phyloP scores from a whole-genome alignment of 53 echinoderm and acorn worm genomes.

The Actinopyga echinites region DNA sequence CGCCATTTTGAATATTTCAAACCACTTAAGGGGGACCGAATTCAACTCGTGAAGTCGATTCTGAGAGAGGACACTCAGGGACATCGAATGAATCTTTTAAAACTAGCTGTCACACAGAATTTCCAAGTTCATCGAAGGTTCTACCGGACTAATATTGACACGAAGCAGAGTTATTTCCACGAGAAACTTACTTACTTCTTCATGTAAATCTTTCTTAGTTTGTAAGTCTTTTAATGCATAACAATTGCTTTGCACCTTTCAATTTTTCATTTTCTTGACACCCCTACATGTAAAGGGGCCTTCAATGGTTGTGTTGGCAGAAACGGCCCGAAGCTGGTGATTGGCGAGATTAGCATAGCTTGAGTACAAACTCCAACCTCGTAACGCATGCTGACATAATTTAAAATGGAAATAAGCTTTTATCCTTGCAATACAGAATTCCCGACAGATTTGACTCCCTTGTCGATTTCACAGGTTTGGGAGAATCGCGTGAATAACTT shows the following conservation, averaged over 20 bases:
- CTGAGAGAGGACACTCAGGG: too few species aligned
- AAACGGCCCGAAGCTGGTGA: background rate
- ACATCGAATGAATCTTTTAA: too few species aligned
- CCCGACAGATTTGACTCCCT: conserved; percentile 1
- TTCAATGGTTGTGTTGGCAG: background rate
- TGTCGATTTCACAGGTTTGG: conserved; percentile 17
- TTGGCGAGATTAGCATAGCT: background rate
- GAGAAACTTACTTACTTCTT: background rate
- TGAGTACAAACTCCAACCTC: background rate
- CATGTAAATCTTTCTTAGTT: background rate
- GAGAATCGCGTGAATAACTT: conserved; percentile 29
- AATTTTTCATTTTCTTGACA: background rate
- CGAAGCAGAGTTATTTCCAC: too few species aligned
- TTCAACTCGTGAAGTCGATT: too few species aligned
- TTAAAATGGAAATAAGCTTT: conserved; percentile 30
- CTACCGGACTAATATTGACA: too few species aligned
- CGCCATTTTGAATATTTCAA: too few species aligned
- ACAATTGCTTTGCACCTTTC: background rate
- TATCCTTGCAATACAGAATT: background rate
- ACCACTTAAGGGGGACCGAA: too few species aligned
- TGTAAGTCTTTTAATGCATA: background rate
- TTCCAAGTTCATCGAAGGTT: too few species aligned
- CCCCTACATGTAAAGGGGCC: too few species aligned
- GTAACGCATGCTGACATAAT: background rate
- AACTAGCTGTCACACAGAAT: too few species aligned